Conservation (phyloP, 2,888 invertebrate genomes). For the Candidula unifasciata region DNA sequence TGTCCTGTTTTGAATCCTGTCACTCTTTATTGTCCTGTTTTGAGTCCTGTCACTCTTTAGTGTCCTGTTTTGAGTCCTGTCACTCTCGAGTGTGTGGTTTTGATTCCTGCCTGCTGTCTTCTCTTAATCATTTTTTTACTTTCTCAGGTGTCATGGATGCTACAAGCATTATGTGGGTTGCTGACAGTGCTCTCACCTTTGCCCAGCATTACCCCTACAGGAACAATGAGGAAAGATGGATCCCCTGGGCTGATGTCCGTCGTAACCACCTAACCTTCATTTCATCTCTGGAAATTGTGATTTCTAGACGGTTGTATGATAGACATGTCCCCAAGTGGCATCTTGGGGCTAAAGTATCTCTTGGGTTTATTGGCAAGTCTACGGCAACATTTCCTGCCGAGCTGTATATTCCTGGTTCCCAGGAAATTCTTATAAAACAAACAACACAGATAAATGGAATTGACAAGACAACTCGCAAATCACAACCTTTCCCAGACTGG, state of each 20-base stretch:
- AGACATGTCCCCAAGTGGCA: conserved; percentile 9
- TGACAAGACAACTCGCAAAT: background rate
- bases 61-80: too few relatives aligned
- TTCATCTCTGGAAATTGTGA: background rate
- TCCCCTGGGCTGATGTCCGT: background rate
- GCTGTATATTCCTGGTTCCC: background rate
- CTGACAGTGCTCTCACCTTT: background rate
- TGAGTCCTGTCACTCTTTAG: too few relatives aligned
- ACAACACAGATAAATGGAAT: background rate
- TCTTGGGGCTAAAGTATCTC: background rate
- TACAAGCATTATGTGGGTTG: background rate
- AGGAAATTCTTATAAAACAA: background rate
- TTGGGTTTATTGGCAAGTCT: conserved; percentile 5
- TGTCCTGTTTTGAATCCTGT: too few relatives aligned
- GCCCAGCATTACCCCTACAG: background rate
- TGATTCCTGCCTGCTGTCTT: too few relatives aligned
- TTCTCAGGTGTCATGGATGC: background rate
- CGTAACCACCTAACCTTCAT: background rate
- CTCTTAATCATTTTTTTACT: conserved; percentile 4
- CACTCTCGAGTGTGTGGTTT: too few relatives aligned
- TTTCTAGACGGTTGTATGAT: conserved; percentile 15
- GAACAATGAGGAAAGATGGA: background rate
- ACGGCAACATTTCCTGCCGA: background rate
- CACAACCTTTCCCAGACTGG: conserved; percentile 12
- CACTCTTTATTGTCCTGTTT: too few relatives aligned